Evolutionary conservation across 2,113 vertebrate genomes (phyloP).

Genomic region (Mus musculus): DNA sequence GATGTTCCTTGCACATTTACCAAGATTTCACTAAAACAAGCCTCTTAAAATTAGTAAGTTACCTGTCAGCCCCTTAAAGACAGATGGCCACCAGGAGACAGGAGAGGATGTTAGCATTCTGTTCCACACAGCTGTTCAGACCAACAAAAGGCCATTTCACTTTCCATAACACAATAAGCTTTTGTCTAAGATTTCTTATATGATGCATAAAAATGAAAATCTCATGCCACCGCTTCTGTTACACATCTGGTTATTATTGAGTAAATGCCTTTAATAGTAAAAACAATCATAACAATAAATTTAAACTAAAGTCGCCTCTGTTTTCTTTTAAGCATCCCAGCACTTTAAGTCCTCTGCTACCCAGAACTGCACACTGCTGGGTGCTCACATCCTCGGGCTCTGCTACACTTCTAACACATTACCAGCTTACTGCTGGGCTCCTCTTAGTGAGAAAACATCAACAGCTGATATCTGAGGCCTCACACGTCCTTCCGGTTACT

Average conservation of each 20-base stretch:
- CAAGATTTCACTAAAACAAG: constrained; percentile 73
- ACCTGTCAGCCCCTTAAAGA: constrained; percentile 73
- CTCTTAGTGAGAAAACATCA: constrained; percentile 21
- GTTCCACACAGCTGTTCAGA: constrained; percentile 81
- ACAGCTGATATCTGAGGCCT: constrained; percentile 59
- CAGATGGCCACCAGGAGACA: constrained; percentile 81
- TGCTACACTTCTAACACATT: constrained; percentile 56
- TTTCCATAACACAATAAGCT: constrained; percentile 75
- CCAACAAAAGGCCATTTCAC: constrained; percentile 69
- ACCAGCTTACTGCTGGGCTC: constrained; percentile 64
- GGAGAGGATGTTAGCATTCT: constrained; percentile 77
- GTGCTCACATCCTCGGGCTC: neutral
- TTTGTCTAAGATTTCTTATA: constrained; percentile 71
- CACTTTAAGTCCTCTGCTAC: neutral
- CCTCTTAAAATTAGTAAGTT: constrained; percentile 75
- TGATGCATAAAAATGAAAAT: constrained; percentile 80
- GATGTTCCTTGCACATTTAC: constrained; percentile 35
- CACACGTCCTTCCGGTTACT: constrained; percentile 70
- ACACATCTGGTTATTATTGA: constrained; percentile 82
- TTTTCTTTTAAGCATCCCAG: constrained; percentile 52
- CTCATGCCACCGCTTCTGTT: constrained; percentile 81
- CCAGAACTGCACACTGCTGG: constrained; percentile 15
- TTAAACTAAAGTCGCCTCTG: constrained; percentile 70
- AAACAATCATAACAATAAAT: constrained; percentile 74
- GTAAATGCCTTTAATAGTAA: constrained; percentile 77